Conservation (phyloP, 2,113 vertebrate genomes). For the Lonchura striata region DNA sequence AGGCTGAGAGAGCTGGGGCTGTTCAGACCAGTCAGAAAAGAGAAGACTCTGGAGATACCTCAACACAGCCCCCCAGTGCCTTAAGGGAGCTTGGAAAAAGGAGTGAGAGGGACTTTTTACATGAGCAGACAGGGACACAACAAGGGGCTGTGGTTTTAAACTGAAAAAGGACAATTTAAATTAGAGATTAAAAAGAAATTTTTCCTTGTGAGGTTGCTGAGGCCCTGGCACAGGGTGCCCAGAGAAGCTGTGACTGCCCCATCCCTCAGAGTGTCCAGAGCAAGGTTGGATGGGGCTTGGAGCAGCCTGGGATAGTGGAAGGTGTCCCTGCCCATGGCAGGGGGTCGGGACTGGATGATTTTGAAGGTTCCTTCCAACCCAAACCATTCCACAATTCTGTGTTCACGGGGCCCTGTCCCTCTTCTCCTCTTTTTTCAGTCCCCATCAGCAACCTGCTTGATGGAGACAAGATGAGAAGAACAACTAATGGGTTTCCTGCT, state of each 20-base stretch:
- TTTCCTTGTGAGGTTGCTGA: fast-evolving
- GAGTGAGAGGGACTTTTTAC: background rate
- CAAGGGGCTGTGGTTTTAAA: background rate
- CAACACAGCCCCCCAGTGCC: background rate
- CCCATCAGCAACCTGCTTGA: background rate
- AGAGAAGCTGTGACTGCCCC: background rate
- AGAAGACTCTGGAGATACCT: background rate
- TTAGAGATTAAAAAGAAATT: background rate
- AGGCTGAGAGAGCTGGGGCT: background rate
- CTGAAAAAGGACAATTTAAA: background rate
- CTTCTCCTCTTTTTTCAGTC: background rate
- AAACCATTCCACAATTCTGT: background rate
- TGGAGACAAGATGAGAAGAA: background rate
- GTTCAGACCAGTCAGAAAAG: background rate
- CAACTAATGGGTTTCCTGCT: background rate
- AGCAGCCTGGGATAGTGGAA: background rate
- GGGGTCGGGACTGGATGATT: fast-evolving
- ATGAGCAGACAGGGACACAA: background rate
- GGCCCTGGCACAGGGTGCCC: background rate
- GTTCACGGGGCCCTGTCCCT: background rate
- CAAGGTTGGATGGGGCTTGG: fast-evolving
- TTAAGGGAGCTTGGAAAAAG: background rate
- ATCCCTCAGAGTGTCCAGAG: background rate
- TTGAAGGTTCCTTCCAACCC: background rate
- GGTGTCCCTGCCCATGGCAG: background rate